Base-by-base conservation (phyloP, 2,888 invertebrate genomes). In the Nymphalis c-album region DNA sequence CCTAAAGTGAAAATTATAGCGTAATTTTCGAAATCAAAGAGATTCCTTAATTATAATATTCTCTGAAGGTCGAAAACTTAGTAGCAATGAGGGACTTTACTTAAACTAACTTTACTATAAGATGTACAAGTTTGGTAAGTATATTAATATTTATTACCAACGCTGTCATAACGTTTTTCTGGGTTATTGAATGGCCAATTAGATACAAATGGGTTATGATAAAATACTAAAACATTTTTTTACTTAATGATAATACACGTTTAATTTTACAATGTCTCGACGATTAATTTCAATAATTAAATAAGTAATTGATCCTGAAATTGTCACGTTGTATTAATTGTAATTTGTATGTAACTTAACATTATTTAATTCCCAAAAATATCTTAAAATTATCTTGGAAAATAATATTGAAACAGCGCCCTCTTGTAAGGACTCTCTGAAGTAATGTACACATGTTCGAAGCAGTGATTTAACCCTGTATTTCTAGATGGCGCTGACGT, bases 401-500 rank as follows among this genome's bases (percentile, higher is more conserved):
- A 0, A 13, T 10, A 13, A 40, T 40, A 13, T 40, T 13, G 1
- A 13, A 35, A 20, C 5, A 63, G 48, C 60, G 72, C 67, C 62
- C 60, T 61, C 71, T 61, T 1, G 7, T 26, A 0, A 7, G 8
- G 2, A 45, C 26, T 18, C 60, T 59, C 63, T 47, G 20, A 48
- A 50, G 16, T 48, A 48, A 1, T 26, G 4, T 40, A n/a, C 10
- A 45, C n/a, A 22, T 0, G 10, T 3, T 46, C 16, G 1, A 8
- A 22, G 10, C 16, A 51, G 4, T 10, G 57, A 58, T 64, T 59
- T 40, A 13, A n/a, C 51, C 53, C 65, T 47, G 48, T 50, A 50
- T 6, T 47, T 60, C 67, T 64, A 82, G 83, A 78, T 79, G 80
- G 78, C 80, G 73, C 60, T 0, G 35, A 7, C 57, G 51, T 47